Evolutionary conservation across 2,113 vertebrate genomes (phyloP).

Genomic region (Galbula dea): DNA sequence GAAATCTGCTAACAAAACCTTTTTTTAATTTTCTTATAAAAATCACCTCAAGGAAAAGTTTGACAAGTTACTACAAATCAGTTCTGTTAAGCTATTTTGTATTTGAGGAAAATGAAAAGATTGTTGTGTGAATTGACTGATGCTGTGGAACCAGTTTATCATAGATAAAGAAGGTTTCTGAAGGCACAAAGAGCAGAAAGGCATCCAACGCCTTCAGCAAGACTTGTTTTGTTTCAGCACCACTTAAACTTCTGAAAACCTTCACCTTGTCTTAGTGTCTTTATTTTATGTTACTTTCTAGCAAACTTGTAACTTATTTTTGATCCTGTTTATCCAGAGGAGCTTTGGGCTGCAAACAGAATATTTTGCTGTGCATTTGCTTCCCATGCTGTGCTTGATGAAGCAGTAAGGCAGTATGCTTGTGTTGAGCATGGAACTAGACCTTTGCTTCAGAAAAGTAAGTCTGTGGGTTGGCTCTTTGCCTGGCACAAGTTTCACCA

Average conservation of each 20-base stretch:
- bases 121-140: background rate
- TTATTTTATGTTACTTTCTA: background rate
- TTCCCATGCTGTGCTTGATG: conserved; percentile 77
- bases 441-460: background rate
- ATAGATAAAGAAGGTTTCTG: background rate
- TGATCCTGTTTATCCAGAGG: conserved; percentile 68
- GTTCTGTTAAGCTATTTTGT: background rate
- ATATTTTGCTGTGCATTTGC: conserved; percentile 77
- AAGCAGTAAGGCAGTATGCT: conserved; percentile 59
- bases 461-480: background rate
- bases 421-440: background rate
- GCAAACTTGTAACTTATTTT: conserved; percentile 55
- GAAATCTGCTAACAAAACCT: background rate
- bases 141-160: background rate
- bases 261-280: background rate
- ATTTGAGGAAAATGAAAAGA: background rate
- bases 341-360: conserved; percentile 72
- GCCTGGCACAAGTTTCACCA: background rate
- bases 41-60: background rate
- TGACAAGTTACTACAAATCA: background rate
- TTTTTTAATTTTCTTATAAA: background rate
- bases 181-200: background rate
- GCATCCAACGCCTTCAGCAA: background rate
- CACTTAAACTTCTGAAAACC: background rate
- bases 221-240: background rate